Evolutionary conservation across 2,797 vertebrate species (phyloP).

Genomic region (Gephyroberyx darwinii): DNA sequence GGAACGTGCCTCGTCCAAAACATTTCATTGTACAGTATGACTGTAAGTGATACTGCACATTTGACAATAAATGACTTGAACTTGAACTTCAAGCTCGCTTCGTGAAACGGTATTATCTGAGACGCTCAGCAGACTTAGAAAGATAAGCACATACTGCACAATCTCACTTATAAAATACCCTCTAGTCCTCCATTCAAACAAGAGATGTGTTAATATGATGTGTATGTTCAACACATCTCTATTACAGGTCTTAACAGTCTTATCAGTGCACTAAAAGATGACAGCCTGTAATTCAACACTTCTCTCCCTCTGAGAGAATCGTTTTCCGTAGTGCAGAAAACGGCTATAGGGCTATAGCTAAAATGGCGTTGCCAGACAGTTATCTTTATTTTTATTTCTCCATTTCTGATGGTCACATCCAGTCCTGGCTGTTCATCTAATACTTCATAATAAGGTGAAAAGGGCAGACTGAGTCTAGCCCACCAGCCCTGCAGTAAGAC

Average conservation of each 20-base stretch:
- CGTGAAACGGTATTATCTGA: not conserved
- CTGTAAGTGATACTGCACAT: too few relatives aligned
- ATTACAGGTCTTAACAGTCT: conserved; percentile 40
- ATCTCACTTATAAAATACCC: not conserved
- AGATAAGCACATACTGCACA: not conserved
- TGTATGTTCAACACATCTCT: conserved; percentile 33
- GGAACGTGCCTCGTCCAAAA: too few relatives aligned
- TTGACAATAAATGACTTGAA: too few relatives aligned
- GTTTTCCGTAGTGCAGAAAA: conserved; percentile 53
- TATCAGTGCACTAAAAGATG: conserved; percentile 54
- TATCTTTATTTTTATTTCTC: conserved; percentile 48
- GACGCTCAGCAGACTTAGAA: not conserved
- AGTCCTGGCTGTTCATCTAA: conserved; percentile 47
- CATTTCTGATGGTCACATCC: conserved; percentile 39
- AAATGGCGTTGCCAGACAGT: conserved; percentile 45
- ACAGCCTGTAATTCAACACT: conserved; percentile 58
- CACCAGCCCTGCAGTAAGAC: conserved; percentile 59
- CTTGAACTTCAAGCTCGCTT: too few relatives aligned
- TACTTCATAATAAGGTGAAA: conserved; percentile 23
- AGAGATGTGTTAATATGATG: conserved; percentile 16
- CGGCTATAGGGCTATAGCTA: conserved; percentile 39
- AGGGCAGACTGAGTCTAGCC: conserved; percentile 45
- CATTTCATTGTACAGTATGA: too few relatives aligned
- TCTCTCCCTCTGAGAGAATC: conserved; percentile 48
- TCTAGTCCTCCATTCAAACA: not conserved